Evolutionary conservation across 2,797 vertebrate genomes (phyloP).

Genomic region (Mareca strepera): DNA sequence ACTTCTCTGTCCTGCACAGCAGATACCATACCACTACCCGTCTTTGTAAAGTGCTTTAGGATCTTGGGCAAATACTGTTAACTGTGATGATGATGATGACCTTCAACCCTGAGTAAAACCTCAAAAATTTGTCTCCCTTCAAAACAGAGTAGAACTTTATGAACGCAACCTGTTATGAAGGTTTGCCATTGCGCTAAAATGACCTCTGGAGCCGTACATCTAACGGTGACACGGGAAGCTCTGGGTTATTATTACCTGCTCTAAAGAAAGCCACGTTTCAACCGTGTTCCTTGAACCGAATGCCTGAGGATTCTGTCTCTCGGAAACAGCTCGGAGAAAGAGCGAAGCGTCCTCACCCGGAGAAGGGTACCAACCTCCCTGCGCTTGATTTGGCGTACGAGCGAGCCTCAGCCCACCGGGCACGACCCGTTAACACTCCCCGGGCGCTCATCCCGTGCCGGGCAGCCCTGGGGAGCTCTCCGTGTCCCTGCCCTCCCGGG

Average conservation of each 20-base stretch:
- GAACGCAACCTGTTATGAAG: not conserved
- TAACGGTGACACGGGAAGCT: not conserved
- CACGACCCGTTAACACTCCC: rapidly evolving
- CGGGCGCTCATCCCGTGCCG: not conserved
- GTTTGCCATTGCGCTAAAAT: not conserved
- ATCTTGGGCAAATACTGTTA: not conserved
- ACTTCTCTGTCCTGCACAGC: not conserved
- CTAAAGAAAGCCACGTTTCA: not conserved
- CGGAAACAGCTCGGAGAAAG: not conserved
- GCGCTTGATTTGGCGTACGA: not conserved
- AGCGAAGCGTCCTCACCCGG: not conserved
- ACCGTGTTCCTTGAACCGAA: not conserved
- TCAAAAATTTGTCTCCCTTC: not conserved
- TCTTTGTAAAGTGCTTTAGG: not conserved
- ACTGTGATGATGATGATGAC: not conserved
- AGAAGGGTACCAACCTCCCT: not conserved
- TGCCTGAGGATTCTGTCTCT: not conserved
- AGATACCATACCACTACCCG: not conserved
- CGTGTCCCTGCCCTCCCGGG: not conserved
- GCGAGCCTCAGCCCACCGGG: not conserved
- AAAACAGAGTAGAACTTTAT: not conserved
- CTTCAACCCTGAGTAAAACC: not conserved
- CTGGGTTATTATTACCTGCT: rapidly evolving
- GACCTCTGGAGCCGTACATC: not conserved
- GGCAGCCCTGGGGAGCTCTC: too few relatives aligned